A percentile compares a stretch with the other conserved stretches of the same genome.
phyloP scores from a whole-genome alignment of 1,140 invertebrate species.

The Linepithema humile region DNA sequence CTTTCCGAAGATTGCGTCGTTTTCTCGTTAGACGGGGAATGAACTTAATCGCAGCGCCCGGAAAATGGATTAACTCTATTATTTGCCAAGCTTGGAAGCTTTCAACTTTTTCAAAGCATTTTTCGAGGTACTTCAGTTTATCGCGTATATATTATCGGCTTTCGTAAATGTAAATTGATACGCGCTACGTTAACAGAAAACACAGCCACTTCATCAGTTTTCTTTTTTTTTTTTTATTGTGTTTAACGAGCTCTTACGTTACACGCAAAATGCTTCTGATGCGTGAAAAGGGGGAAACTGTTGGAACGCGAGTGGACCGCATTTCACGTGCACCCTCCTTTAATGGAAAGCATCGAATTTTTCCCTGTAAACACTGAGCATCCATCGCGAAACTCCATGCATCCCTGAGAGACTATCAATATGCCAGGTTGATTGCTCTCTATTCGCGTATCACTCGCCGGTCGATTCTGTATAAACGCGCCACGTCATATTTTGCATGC shows the following conservation, averaged over 20 bases:
- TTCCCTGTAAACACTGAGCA: slow-evolving; percentile 55
- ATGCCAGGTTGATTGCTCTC: slow-evolving; percentile 47
- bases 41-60: slow-evolving; percentile 48
- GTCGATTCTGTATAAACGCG: slow-evolving; percentile 21
- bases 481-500: slow-evolving; percentile 47
- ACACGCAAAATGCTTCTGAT: slow-evolving; percentile 19
- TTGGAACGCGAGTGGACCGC: slow-evolving; percentile 29
- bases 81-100: neutral
- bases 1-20: slow-evolving; percentile 44
- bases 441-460: slow-evolving; percentile 48
- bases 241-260: slow-evolving; percentile 41
- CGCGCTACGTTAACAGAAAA: slow-evolving; percentile 35
- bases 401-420: slow-evolving; percentile 66
- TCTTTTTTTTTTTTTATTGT: slow-evolving; percentile 8
- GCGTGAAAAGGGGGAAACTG: slow-evolving; percentile 21
- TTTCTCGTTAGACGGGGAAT: slow-evolving; percentile 66
- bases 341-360: slow-evolving; percentile 66
- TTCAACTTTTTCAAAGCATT: slow-evolving; percentile 39
- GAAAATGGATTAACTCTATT: slow-evolving; percentile 43
- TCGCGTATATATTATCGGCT: neutral
- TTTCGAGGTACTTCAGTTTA: slow-evolving; percentile 42
- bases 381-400: slow-evolving; percentile 65
- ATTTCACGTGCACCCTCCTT: slow-evolving; percentile 47
- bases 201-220: slow-evolving; percentile 58
- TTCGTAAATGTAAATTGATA: slow-evolving; percentile 57